Conservation (phyloP, 2,113 vertebrate species). For the Australoheros scitulus region DNA sequence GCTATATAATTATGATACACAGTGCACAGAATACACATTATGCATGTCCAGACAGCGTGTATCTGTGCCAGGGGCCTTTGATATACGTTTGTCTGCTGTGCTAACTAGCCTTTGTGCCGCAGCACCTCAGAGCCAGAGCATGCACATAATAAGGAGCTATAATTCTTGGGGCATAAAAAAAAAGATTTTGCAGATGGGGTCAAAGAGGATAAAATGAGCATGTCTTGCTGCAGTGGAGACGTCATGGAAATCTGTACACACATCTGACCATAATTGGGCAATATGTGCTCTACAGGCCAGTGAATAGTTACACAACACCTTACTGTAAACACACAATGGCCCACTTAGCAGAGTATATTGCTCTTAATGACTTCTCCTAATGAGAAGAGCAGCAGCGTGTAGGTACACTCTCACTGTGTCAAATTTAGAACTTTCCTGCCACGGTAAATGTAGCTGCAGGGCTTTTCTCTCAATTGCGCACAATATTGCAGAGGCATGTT, state of each 20-base stretch:
- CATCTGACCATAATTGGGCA: conserved; percentile 62
- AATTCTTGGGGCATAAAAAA: neutral
- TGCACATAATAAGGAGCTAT: neutral
- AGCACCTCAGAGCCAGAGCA: neutral
- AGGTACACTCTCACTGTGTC: neutral
- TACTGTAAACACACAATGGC: conserved; percentile 47
- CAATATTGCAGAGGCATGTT: conserved; percentile 5
- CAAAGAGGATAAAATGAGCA: conserved; percentile 23
- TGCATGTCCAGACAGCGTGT: neutral
- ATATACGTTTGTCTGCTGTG: neutral
- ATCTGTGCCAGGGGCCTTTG: neutral
- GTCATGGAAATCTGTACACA: conserved; percentile 57
- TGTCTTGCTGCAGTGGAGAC: neutral
- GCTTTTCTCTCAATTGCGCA: neutral
- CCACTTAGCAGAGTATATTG: neutral
- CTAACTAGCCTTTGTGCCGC: neutral
- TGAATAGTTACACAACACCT: conserved; percentile 41
- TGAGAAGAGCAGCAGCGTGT: conserved; percentile 15
- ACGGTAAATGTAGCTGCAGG: neutral
- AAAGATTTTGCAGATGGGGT: neutral
- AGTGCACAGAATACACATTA: neutral
- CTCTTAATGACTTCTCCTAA: conserved; percentile 10
- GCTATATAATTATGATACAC: neutral
- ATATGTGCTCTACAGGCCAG: conserved; percentile 19
- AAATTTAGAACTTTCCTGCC: neutral